A percentile compares a stretch with the other conserved stretches of the same genome.
These are phyloP conservation scores for Siphamia tubifer DNA, from an alignment of 2,113 vertebrate genomes.

Conservation along the genomic window DNA sequence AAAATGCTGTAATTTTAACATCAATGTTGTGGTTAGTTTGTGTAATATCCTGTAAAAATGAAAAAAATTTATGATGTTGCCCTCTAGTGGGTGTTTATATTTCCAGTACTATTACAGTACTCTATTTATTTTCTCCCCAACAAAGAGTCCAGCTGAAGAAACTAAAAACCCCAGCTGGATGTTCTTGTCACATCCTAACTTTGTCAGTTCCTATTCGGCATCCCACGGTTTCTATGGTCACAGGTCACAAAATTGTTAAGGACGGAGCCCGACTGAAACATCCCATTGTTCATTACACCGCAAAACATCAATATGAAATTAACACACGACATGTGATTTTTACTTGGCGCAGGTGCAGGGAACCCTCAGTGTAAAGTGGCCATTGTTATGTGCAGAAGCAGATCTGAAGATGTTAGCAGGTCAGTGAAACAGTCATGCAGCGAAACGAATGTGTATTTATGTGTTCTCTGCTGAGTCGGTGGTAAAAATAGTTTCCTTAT, in stretches of 20 bases:
- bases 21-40: neutral
- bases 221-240: neutral
- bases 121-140: neutral
- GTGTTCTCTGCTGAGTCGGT: neutral
- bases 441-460: neutral
- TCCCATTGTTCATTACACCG: neutral
- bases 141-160: slow-evolving; percentile 14
- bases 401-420: slow-evolving; percentile 76
- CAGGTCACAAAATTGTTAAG: neutral
- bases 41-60: neutral
- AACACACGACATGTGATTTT: neutral
- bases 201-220: neutral
- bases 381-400: slow-evolving; percentile 89
- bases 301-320: neutral
- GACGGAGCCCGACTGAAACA: neutral
- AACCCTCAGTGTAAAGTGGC: slow-evolving; percentile 87
- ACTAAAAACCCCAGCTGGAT: neutral
- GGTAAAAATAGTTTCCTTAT: neutral
- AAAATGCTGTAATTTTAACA: neutral
- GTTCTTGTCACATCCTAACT: neutral
- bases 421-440: slow-evolving; percentile 40
- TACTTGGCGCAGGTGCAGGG: slow-evolving; percentile 89
- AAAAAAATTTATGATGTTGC: neutral
- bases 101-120: too few relatives aligned
- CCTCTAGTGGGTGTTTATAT: slow-evolving; percentile 2